phyloP scores from a whole-genome alignment of 2,113 vertebrate species.

The Pteropus alecto region DNA sequence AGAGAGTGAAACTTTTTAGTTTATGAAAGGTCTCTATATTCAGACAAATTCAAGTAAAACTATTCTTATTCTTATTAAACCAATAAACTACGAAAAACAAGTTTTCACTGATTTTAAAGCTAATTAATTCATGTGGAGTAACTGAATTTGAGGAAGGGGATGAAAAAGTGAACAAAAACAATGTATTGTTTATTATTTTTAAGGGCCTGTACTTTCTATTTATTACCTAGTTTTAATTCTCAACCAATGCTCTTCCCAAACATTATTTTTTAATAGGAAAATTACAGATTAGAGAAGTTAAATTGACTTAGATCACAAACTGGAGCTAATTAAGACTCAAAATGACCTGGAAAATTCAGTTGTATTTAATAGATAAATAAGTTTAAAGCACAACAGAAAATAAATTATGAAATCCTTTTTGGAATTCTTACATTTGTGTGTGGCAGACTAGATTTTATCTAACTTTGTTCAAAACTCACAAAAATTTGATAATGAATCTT shows the following conservation, averaged over 20 bases:
- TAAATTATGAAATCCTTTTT: background rate
- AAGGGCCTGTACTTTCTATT: background rate
- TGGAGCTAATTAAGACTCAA: background rate
- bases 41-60: background rate
- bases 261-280: background rate
- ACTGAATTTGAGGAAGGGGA: background rate
- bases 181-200: background rate
- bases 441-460: background rate
- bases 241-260: background rate
- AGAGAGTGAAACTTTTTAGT: background rate
- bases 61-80: background rate
- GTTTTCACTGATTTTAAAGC: background rate
- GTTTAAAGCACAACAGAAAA: background rate
- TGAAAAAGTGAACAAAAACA: background rate
- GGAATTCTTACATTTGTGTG: background rate
- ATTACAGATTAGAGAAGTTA: background rate
- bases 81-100: background rate
- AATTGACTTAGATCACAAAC: background rate
- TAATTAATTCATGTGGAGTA: background rate
- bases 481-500: background rate
- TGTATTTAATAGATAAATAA: background rate
- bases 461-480: background rate
- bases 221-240: background rate
- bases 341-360: background rate
- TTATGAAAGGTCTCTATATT: background rate